Evolutionary conservation across 2,797 vertebrate genomes (phyloP).

Genomic region (Sparidentex hasta): DNA sequence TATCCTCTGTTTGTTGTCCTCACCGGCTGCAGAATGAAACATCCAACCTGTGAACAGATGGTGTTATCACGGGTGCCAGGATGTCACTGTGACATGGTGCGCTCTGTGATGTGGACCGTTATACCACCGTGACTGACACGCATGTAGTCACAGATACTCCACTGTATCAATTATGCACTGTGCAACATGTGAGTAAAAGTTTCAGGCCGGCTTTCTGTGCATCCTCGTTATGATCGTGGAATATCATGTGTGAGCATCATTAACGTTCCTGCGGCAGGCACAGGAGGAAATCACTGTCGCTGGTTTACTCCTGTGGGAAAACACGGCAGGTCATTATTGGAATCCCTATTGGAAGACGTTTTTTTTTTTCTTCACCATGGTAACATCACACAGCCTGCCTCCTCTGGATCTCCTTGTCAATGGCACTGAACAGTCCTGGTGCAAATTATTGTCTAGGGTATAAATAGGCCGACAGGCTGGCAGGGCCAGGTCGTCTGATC

Average conservation of each 20-base stretch:
- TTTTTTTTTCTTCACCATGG: constrained; percentile 27
- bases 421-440: constrained; percentile 57
- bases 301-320: constrained; percentile 37
- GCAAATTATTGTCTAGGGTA: constrained; percentile 82
- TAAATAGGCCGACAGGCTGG: constrained; percentile 81
- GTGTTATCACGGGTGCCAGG: constrained; percentile 8
- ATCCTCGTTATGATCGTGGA: not conserved
- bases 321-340: constrained; percentile 59
- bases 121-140: not conserved
- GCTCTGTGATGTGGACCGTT: not conserved
- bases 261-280: constrained; percentile 35
- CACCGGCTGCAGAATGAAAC: no score
- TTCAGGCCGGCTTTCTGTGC: constrained; percentile 2
- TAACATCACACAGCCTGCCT: constrained; percentile 35
- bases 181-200: not conserved
- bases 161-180: rapidly evolving
- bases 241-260: constrained; percentile 39
- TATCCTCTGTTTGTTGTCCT: no score
- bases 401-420: constrained; percentile 62
- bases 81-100: not conserved
- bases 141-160: not conserved
- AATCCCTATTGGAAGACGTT: constrained; percentile 56
- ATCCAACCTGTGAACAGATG: not conserved
- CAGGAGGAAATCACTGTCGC: constrained; percentile 44
- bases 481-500: constrained; percentile 81